Conservation (phyloP, 2,113 vertebrate species). For the Cyanoderma ruficeps region DNA sequence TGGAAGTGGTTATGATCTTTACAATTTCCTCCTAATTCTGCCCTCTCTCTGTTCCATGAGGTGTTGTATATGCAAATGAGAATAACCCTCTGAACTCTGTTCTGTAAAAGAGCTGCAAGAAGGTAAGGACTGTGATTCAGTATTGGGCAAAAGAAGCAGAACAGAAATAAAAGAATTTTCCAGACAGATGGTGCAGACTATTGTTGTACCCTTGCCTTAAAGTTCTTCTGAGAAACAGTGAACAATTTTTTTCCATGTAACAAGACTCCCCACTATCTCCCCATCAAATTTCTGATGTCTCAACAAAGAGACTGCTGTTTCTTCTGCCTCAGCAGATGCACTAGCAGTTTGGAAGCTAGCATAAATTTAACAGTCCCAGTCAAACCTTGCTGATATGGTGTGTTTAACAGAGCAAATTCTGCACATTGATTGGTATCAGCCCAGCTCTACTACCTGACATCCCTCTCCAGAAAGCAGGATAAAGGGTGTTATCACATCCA, state of each 20-base stretch:
- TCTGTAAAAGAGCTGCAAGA: neutral
- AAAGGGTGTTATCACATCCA: neutral
- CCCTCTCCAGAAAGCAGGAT: neutral
- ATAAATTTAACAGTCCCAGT: neutral
- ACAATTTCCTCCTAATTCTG: neutral
- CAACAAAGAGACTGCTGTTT: neutral
- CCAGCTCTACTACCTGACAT: neutral
- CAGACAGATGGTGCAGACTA: neutral
- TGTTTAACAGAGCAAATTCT: neutral
- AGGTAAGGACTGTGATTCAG: neutral
- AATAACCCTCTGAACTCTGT: neutral
- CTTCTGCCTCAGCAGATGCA: neutral
- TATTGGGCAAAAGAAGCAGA: neutral
- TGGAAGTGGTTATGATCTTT: neutral
- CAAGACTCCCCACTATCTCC: neutral
- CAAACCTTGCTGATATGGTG: neutral
- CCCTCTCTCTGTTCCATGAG: neutral
- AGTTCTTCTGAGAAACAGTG: neutral
- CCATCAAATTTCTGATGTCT: neutral
- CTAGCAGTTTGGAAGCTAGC: neutral
- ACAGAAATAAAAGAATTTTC: neutral
- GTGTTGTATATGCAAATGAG: neutral
- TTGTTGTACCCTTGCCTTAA: neutral
- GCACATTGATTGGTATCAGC: neutral
- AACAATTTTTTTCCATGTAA: neutral